phyloP scores from a whole-genome alignment of 92 coral and sea anemone genomes.

The Pocillopora grandis region DNA sequence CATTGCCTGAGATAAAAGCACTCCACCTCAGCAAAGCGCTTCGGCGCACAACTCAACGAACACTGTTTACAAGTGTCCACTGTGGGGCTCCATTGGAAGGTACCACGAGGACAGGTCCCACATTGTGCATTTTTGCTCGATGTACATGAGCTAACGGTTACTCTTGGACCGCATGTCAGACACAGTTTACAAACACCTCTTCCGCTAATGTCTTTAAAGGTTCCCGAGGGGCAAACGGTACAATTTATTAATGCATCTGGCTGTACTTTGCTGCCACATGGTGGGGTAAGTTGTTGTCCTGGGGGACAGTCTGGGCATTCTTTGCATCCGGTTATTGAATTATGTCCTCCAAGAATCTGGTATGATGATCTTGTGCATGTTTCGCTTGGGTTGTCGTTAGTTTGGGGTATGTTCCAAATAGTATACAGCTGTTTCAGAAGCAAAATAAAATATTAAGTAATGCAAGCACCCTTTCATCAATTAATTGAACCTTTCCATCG shows the following conservation, averaged over 20 bases:
- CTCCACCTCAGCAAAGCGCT: conserved; percentile 9
- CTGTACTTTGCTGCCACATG: conserved; percentile 22
- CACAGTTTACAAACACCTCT: conserved; percentile 6
- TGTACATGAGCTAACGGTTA: conserved; percentile 13
- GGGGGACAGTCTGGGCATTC: conserved; percentile 13
- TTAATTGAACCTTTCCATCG: too few species aligned
- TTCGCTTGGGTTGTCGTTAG: neutral
- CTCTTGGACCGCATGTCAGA: conserved; percentile 11
- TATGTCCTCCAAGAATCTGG: neutral
- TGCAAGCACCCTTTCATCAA: too few species aligned
- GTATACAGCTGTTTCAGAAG: neutral
- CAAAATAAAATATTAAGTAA: neutral
- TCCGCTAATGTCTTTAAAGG: neutral
- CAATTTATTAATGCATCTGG: neutral
- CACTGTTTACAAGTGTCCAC: conserved; percentile 22
- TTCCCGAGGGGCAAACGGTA: neutral
- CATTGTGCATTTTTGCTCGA: conserved; percentile 5
- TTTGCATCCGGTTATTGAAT: neutral
- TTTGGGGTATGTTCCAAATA: conserved; percentile 2
- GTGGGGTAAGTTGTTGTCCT: conserved; percentile 10
- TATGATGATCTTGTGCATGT: conserved; percentile 10
- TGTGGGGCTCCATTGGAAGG: neutral
- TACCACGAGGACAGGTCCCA: conserved; percentile 23
- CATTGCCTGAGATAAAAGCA: conserved; percentile 29
- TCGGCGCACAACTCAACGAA: conserved; percentile 5